phyloP scores from a whole-genome alignment of 2,113 vertebrate species.

The Cololabis saira region DNA sequence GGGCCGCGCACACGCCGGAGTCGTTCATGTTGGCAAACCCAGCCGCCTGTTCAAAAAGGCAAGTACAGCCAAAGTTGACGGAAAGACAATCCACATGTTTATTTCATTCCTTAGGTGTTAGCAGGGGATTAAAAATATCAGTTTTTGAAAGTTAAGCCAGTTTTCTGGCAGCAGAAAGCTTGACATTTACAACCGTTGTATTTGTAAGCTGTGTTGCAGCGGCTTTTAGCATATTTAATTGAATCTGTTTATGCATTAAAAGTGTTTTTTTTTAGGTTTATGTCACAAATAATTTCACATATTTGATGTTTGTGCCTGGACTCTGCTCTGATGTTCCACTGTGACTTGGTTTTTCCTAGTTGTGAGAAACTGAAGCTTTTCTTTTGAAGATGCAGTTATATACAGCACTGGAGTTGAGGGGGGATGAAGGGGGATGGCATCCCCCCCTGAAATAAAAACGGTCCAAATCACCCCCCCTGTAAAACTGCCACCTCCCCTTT shows the following conservation, averaged over 20 bases:
- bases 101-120: not conserved
- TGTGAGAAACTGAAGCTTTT: no score
- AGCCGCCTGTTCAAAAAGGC: not conserved
- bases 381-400: no score
- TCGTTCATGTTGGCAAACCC: slow-evolving; percentile 17
- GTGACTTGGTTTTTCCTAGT: no score
- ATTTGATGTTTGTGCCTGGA: slow-evolving; percentile 2
- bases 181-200: slow-evolving; percentile 3
- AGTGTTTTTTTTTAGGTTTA: not conserved
- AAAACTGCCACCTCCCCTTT: no score
- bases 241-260: not conserved
- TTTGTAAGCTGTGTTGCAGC: not conserved
- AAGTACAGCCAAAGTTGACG: not conserved
- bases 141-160: not conserved
- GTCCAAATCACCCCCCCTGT: no score
- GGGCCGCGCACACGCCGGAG: slow-evolving; percentile 31
- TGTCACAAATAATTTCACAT: not conserved
- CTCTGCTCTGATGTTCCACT: not conserved
- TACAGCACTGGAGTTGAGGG: no score
- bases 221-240: not conserved
- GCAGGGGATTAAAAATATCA: not conserved
- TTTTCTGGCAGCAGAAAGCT: not conserved
- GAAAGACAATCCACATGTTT: not conserved
- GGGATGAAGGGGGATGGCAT: no score
- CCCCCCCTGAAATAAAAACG: no score